These are phyloP conservation scores for Orchesellides sinensis DNA, from an alignment of 2,888 invertebrate genomes.

Conservation along the genomic window DNA sequence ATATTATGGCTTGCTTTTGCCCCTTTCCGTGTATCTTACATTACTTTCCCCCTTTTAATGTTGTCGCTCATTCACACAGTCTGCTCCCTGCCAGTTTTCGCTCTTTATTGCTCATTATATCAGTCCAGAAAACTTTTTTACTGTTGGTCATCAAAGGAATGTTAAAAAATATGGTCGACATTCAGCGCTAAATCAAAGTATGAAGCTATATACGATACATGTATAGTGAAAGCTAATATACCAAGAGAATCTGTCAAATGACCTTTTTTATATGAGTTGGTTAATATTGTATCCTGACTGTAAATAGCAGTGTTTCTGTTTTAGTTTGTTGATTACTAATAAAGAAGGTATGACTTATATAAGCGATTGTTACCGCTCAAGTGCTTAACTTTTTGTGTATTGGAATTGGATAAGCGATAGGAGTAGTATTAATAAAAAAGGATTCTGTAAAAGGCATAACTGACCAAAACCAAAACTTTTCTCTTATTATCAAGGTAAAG, in stretches of 20 bases:
- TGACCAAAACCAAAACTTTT: too few species aligned
- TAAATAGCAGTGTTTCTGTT: not conserved
- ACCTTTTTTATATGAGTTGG: not conserved
- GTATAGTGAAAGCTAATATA: too few species aligned
- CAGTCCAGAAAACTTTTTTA: slow-evolving; percentile 37
- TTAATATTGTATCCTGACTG: not conserved
- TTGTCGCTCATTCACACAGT: slow-evolving; percentile 10
- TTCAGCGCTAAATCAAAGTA: too few species aligned
- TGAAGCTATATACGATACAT: too few species aligned
- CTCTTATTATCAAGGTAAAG: too few species aligned
- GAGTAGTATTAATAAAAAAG: too few species aligned
- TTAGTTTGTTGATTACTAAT: not conserved
- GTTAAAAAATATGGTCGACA: not conserved
- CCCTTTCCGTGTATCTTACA: not conserved
- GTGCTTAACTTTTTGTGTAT: too few species aligned
- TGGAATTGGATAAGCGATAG: too few species aligned
- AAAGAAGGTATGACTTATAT: too few species aligned
- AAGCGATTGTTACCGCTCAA: too few species aligned
- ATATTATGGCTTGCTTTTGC: slow-evolving; percentile 4
- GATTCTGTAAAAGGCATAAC: too few species aligned
- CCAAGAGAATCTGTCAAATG: not conserved
- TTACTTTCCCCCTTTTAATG: not conserved
- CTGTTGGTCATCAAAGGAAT: slow-evolving; percentile 7
- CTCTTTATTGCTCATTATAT: slow-evolving; percentile 48
- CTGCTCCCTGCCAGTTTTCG: slow-evolving; percentile 25